Conservation (phyloP, 2,888 invertebrate species). For the Patella depressa region DNA sequence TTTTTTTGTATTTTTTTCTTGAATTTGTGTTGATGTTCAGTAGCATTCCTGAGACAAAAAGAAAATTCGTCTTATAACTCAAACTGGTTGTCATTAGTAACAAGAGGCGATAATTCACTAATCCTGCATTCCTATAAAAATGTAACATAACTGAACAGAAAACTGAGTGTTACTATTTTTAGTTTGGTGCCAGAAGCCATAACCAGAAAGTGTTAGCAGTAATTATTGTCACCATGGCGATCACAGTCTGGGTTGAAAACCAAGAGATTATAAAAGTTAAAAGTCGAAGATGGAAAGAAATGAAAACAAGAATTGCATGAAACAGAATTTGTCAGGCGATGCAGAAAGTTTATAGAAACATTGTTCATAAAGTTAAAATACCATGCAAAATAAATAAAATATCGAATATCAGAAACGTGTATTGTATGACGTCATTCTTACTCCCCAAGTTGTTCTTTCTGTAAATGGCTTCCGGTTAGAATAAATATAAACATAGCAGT, state of each 20-base stretch:
- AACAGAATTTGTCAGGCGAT: not conserved
- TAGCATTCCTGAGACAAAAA: not conserved
- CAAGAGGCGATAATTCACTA: not conserved
- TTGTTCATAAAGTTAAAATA: not conserved
- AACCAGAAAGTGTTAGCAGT: too few relatives aligned
- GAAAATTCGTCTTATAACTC: not conserved
- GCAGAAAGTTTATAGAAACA: not conserved
- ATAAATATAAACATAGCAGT: too few relatives aligned
- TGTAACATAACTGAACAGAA: too few relatives aligned
- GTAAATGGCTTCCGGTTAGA: not conserved
- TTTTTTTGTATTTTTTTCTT: too few relatives aligned
- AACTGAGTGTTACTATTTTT: too few relatives aligned
- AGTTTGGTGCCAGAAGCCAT: too few relatives aligned
- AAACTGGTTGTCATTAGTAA: not conserved
- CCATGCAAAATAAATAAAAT: not conserved
- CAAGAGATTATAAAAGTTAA: not conserved
- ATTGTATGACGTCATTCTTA: conserved; percentile 10
- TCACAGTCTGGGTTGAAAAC: not conserved
- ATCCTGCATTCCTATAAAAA: too few relatives aligned
- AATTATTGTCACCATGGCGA: not conserved
- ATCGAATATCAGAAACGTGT: not conserved
- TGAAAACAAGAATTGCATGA: not conserved
- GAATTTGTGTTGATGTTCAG: not conserved
- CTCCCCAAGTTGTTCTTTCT: not conserved
- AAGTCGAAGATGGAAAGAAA: not conserved